Base-by-base conservation (phyloP, 2,113 vertebrate genomes). In the Phoxinus phoxinus region DNA sequence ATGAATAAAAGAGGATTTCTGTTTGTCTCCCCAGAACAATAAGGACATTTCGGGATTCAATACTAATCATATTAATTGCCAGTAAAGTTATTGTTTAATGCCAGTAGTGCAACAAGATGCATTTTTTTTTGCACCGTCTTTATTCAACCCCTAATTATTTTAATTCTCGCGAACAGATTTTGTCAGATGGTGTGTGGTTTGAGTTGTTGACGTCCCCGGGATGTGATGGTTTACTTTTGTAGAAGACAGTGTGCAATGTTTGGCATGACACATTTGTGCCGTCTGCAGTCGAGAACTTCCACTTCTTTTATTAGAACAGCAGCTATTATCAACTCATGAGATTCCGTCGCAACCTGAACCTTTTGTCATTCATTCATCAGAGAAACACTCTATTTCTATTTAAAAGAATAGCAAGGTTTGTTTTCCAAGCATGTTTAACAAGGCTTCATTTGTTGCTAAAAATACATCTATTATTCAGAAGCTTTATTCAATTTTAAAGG, bases 231-330 rank as follows among this genome's bases (percentile, higher is more conserved):
- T 67, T 67, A 21, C 7, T 35, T 41, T 67, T 67, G 65, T 67
- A 35, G 63, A 67, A 19, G 6, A 67, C 30, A 21, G 65, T 35
- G 19, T 56, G 65, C 15, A 19, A 7, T 67, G 17, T 17, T 67
- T 67, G 65, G 65, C 65, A 67, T 37, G 67, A 37, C 67, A 37
- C 19, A 37, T 37, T 37, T 69, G 30, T 71, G 65, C 17, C 8
- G 3, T 37, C 17, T 23, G 8, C 2, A 17, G 63, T 6, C 6
- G 65, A 69, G 65, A 35, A 35, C 7, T 69, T 67, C 15, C 13
- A 17, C 30, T 35, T 67, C 63, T 35, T 69, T 69, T 69, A 69
- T 69, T 69, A 69, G 65, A 69, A 69, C 30, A 69, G 65, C 65
- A 69, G 17, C 8, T 69, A 30, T 65, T 30, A 69, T 71, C 9